phyloP scores from a whole-genome alignment of 2,888 invertebrate species.

The Cistogaster globosa region DNA sequence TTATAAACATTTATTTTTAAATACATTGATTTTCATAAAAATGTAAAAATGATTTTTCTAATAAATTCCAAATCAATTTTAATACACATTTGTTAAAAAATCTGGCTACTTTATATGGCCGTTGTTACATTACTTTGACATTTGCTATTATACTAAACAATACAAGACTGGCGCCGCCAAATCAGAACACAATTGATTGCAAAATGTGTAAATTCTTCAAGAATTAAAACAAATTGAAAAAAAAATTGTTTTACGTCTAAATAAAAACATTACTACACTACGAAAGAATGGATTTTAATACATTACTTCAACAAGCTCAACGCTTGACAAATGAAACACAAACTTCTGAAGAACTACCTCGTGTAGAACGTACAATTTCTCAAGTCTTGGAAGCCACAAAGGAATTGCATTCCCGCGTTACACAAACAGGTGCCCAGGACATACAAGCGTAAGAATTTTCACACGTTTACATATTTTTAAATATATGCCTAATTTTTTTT shows the following conservation, averaged over 20 bases:
- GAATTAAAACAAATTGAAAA: no score
- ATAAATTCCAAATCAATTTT: no score
- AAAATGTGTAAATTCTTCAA: no score
- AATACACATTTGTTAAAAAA: no score
- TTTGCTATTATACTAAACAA: background rate
- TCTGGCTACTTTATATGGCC: background rate
- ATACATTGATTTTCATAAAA: no score
- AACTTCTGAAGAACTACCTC: conserved; percentile 91
- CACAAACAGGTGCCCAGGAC: conserved; percentile 92
- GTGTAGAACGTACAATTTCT: conserved; percentile 93
- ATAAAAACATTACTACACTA: background rate
- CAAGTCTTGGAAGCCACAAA: conserved; percentile 96
- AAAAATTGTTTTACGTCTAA: background rate
- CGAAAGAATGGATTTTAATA: conserved; percentile 88
- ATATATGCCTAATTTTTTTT: background rate
- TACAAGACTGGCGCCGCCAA: conserved; percentile 54
- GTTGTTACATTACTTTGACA: conserved; percentile 1
- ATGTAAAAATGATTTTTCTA: no score
- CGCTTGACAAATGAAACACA: conserved; percentile 95
- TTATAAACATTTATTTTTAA: no score
- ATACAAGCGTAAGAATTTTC: conserved; percentile 90
- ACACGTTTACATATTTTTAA: background rate
- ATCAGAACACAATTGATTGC: conserved; percentile 1
- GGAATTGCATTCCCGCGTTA: conserved; percentile 93
- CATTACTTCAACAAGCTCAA: conserved; percentile 95